A percentile compares a stretch with the other conserved stretches of the same genome.
Conservation (phyloP, 2,888 invertebrate genomes). For the Lottia scabra region DNA sequence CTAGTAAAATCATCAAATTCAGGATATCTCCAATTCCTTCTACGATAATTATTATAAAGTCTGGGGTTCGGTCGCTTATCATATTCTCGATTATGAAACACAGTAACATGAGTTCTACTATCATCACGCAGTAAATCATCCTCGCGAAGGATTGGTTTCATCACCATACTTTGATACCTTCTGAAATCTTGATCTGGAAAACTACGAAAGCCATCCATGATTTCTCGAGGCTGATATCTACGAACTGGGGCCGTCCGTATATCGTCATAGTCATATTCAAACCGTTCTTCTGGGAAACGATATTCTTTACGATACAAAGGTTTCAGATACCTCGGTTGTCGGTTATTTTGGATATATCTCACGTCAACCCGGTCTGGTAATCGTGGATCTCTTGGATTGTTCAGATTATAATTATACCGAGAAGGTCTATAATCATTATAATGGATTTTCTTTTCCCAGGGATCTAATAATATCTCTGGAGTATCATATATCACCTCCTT, state of each 20-base stretch:
- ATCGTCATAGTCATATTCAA: neutral
- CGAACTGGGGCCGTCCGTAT: neutral
- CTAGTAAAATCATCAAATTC: neutral
- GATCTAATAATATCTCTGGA: neutral
- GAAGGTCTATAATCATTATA: neutral
- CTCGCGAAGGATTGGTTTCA: neutral
- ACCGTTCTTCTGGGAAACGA: neutral
- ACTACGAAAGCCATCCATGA: neutral
- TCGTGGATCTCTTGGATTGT: neutral
- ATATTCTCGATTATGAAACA: neutral
- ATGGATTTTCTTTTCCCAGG: neutral
- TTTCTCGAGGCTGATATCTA: neutral
- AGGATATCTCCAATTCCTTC: neutral
- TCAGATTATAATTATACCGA: neutral
- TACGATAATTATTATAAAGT: neutral
- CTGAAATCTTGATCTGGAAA: neutral
- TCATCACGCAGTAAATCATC: neutral
- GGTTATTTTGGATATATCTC: neutral
- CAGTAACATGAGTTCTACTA: conserved; percentile 3
- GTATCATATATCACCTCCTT: neutral
- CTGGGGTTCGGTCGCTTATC: neutral
- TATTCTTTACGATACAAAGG: neutral
- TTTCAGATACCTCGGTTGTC: neutral
- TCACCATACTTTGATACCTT: neutral
- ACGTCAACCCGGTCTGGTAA: neutral